Percentiles rank a stretch among this genome's conserved stretches.
Evolutionary conservation across 2,113 vertebrate genomes (phyloP).

Genomic region (Fregata magnificens): DNA sequence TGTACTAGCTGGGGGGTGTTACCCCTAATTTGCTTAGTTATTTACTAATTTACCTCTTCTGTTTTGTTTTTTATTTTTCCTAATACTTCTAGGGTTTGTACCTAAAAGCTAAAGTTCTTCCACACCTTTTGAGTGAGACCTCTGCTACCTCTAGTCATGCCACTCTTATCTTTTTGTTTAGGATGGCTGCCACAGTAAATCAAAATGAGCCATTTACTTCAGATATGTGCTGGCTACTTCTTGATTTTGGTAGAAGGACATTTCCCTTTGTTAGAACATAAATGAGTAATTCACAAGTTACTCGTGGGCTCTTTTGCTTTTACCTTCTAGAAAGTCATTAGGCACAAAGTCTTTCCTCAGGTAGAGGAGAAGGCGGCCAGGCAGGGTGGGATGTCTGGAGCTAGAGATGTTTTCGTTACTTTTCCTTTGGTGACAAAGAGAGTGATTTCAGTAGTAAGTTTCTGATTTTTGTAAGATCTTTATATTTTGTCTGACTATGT

Average conservation of each 20-base stretch:
- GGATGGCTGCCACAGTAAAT: not conserved
- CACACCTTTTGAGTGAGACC: fast-evolving
- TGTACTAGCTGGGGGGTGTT: not conserved
- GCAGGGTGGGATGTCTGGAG: not conserved
- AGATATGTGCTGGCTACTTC: not conserved
- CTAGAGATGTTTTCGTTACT: not conserved
- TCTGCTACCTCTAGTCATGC: fast-evolving
- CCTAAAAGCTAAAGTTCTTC: not conserved
- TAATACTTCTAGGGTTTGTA: not conserved
- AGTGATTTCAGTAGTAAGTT: not conserved
- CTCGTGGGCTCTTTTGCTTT: not conserved
- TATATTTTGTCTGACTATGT: not conserved
- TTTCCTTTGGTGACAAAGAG: not conserved
- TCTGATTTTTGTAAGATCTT: not conserved
- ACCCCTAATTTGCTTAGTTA: not conserved
- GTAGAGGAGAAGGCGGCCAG: not conserved
- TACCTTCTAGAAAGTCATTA: not conserved
- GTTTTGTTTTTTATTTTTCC: not conserved
- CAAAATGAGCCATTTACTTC: not conserved
- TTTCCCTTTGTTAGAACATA: not conserved
- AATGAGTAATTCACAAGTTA: not conserved
- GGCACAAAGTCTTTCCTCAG: not conserved
- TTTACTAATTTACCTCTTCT: not conserved
- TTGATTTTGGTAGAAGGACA: not conserved
- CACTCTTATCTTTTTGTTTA: not conserved